A percentile compares a stretch with the other conserved stretches of the same genome.
phyloP scores from a whole-genome alignment of 2,888 invertebrate species.

The Synergus umbraculus region DNA sequence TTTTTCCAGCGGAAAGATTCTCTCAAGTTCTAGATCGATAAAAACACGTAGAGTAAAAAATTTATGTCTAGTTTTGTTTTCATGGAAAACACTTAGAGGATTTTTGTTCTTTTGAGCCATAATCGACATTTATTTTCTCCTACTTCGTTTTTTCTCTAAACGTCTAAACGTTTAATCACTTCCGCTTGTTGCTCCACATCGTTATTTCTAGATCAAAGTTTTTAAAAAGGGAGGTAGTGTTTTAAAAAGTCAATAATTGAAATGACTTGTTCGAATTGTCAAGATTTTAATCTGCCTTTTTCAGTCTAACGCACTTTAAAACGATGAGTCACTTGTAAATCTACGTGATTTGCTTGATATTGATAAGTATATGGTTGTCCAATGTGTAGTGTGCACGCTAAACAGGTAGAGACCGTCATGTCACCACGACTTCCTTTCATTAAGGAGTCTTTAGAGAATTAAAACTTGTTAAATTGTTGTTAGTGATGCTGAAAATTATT shows the following conservation, averaged over 20 bases:
- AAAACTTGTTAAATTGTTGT: slow-evolving; percentile 24
- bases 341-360: slow-evolving; percentile 28
- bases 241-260: slow-evolving; percentile 1
- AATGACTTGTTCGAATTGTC: not conserved
- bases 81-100: too few relatives aligned
- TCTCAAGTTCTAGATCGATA: not conserved
- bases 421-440: slow-evolving; percentile 32
- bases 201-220: slow-evolving; percentile 7
- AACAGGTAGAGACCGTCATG: slow-evolving; percentile 17
- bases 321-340: slow-evolving; percentile 15
- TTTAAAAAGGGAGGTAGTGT: not conserved
- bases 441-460: slow-evolving; percentile 1
- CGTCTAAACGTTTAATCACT: not conserved
- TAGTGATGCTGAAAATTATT: not conserved
- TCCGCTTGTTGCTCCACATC: not conserved
- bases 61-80: too few relatives aligned
- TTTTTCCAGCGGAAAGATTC: not conserved
- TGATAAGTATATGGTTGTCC: slow-evolving; percentile 11
- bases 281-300: not conserved
- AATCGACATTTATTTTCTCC: not conserved
- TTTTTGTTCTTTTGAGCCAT: not conserved
- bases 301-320: not conserved
- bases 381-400: not conserved
- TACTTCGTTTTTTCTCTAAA: not conserved
- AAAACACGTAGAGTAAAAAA: not conserved